These are phyloP conservation scores for Galeruca laticollis DNA, from an alignment of 2,888 invertebrate genomes.

Conservation along the genomic window DNA sequence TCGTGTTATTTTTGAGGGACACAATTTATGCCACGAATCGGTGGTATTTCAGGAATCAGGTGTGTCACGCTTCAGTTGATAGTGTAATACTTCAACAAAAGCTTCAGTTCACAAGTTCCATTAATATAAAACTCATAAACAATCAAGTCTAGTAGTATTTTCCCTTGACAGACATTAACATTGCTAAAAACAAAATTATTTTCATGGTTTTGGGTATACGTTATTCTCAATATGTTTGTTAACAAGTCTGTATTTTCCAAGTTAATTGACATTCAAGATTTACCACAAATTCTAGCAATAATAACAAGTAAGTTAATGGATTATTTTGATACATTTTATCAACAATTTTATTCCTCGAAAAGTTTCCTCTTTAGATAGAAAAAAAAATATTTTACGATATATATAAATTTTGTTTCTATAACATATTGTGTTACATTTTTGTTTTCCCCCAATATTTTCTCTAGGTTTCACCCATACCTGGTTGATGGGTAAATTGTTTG, in stretches of 20 bases:
- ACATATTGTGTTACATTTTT: too few species aligned
- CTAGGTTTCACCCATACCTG: too few species aligned
- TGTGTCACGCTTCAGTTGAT: constrained; percentile 10
- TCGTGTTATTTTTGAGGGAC: constrained; percentile 6
- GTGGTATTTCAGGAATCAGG: not conserved
- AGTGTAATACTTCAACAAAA: not conserved
- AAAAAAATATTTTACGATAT: too few species aligned
- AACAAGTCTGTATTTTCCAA: constrained; percentile 3
- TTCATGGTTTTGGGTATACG: not conserved
- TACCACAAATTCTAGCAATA: constrained; percentile 29
- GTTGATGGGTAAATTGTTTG: too few species aligned
- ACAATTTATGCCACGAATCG: not conserved
- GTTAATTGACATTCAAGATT: constrained; percentile 17
- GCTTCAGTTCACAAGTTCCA: constrained; percentile 2
- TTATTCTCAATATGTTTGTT: not conserved
- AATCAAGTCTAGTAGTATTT: not conserved
- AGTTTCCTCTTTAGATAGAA: too few species aligned
- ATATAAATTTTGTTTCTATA: too few species aligned
- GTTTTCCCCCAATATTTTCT: too few species aligned
- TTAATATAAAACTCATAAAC: not conserved
- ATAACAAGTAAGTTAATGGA: constrained; percentile 19
- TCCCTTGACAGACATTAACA: not conserved
- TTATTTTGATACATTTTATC: not conserved
- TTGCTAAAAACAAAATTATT: not conserved
- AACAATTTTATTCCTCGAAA: too few species aligned